A percentile compares a stretch with the other conserved stretches of the same genome.
These are phyloP conservation scores for Meta bourneti DNA, from an alignment of 2,888 invertebrate species.

Conservation along the genomic window DNA sequence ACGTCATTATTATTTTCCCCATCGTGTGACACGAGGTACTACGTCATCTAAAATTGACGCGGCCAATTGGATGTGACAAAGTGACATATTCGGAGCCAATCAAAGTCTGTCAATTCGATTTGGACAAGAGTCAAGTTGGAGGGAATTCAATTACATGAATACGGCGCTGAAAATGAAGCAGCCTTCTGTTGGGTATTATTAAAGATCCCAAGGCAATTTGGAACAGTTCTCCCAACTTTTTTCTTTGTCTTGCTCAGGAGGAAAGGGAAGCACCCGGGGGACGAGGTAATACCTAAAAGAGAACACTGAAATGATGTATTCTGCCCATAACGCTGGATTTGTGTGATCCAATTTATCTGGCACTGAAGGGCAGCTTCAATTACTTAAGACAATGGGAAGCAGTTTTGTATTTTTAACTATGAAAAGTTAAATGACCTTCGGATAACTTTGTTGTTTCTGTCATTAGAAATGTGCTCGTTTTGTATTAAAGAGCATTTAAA, in stretches of 20 bases:
- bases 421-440: not conserved
- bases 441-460: not conserved
- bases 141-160: constrained; percentile 1
- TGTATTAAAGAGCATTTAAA: too few species aligned
- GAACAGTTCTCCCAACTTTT: not conserved
- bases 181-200: not conserved
- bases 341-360: not conserved
- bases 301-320: not conserved
- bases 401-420: not conserved
- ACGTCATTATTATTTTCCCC: constrained; percentile 42
- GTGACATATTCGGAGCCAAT: not conserved
- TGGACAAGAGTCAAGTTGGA: not conserved
- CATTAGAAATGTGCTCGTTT: too few species aligned
- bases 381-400: not conserved
- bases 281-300: not conserved
- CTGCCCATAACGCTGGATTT: not conserved
- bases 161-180: not conserved
- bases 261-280: not conserved
- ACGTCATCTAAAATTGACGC: not conserved
- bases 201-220: not conserved
- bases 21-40: constrained; percentile 1
- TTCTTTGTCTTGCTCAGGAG: not conserved
- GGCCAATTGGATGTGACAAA: constrained; percentile 1
- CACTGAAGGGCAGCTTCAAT: not conserved
- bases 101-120: not conserved